Percentiles rank a stretch among this genome's conserved stretches.
Conservation (phyloP, 2,797 vertebrate genomes). For the Poeciliopsis paucimaculata region DNA sequence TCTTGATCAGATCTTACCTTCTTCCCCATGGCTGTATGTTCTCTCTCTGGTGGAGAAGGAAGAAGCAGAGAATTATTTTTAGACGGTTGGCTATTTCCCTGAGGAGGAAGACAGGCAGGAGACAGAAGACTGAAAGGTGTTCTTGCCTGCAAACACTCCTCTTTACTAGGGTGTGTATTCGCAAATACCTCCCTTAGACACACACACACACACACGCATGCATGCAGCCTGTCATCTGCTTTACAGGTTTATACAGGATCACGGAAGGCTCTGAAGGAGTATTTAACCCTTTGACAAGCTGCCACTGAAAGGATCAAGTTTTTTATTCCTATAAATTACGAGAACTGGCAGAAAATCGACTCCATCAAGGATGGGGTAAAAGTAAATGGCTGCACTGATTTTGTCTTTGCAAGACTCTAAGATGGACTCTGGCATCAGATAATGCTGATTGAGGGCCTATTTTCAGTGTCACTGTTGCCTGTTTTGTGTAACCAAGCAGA, state of each 20-base stretch:
- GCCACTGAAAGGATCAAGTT: slow-evolving; percentile 7
- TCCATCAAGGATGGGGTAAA: background rate
- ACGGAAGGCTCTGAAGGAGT: slow-evolving; percentile 41
- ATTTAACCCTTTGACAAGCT: slow-evolving; percentile 61
- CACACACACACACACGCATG: slow-evolving; percentile 39
- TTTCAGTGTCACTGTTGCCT: slow-evolving; percentile 43
- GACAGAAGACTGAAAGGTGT: slow-evolving; percentile 73
- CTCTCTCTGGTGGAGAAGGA: slow-evolving; percentile 59
- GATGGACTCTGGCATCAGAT: slow-evolving; percentile 49
- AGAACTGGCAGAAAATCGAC: background rate
- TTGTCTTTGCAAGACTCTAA: background rate
- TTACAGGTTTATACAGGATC: slow-evolving; percentile 79
- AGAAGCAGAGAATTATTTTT: slow-evolving; percentile 41
- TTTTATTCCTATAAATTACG: background rate
- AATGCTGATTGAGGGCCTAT: slow-evolving; percentile 56
- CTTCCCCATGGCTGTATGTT: slow-evolving; percentile 74
- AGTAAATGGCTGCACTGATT: background rate
- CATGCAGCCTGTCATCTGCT: slow-evolving; percentile 62
- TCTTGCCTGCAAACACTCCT: slow-evolving; percentile 70
- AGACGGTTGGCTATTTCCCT: slow-evolving; percentile 63
- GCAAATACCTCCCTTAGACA: slow-evolving; percentile 70
- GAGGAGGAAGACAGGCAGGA: slow-evolving; percentile 67
- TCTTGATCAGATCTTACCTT: slow-evolving; percentile 76
- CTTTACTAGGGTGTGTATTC: slow-evolving; percentile 65
- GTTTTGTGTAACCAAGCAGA: slow-evolving; percentile 44